phyloP scores from a whole-genome alignment of 2,888 invertebrate species.

The Andrena praecox region DNA sequence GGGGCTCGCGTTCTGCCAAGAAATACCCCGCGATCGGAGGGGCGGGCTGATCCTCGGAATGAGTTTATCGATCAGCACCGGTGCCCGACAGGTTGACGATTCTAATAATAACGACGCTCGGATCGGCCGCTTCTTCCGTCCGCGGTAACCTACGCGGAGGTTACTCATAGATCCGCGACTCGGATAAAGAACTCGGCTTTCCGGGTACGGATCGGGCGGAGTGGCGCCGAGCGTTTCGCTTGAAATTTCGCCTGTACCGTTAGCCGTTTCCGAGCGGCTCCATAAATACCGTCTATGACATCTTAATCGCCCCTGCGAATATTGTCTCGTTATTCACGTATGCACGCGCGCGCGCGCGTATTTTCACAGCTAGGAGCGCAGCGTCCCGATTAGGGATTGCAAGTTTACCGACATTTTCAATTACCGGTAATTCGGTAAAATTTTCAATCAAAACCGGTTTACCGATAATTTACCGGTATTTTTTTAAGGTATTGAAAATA shows the following conservation, averaged over 20 bases:
- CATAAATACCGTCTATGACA: constrained; percentile 57
- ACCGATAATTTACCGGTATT: too few species aligned
- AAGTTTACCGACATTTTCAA: too few species aligned
- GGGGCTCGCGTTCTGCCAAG: too few species aligned
- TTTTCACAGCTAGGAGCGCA: neutral
- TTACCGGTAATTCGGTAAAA: too few species aligned
- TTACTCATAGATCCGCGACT: constrained; percentile 37
- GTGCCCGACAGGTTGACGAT: too few species aligned
- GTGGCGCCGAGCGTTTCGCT: constrained; percentile 52
- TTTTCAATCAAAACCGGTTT: too few species aligned
- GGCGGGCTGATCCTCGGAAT: too few species aligned
- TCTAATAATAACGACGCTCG: too few species aligned
- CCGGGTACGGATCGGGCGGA: constrained; percentile 27
- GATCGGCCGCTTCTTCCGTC: neutral
- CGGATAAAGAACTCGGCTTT: constrained; percentile 40
- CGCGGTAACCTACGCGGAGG: constrained; percentile 10
- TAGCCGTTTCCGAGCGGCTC: constrained; percentile 36
- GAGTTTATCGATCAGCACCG: too few species aligned
- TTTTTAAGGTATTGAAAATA: too few species aligned
- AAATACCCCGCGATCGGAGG: too few species aligned
- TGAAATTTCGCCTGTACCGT: constrained; percentile 52
- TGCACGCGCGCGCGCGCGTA: neutral
- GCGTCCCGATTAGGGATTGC: constrained; percentile 21
- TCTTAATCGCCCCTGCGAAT: constrained; percentile 41
- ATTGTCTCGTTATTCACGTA: constrained; percentile 34